Conservation (phyloP, 2,113 vertebrate species). For the Empidonax traillii region DNA sequence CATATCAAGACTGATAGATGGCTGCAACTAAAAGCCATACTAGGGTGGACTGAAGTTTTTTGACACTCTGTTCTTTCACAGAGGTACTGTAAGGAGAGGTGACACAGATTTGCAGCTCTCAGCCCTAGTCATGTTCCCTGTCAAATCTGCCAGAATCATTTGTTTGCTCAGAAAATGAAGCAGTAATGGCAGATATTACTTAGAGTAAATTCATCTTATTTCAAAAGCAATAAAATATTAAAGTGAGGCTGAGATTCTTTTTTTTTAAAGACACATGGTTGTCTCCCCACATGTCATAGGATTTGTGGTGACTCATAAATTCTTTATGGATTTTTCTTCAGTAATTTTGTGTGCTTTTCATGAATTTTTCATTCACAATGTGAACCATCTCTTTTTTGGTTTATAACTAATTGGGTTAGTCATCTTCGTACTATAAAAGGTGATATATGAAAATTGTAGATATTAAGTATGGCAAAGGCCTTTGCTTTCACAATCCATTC, state of each 20-base stretch:
- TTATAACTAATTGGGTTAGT: background rate
- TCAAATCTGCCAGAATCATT: background rate
- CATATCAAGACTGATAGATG: background rate
- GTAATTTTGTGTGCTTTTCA: background rate
- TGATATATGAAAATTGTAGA: background rate
- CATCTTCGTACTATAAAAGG: background rate
- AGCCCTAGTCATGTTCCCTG: background rate
- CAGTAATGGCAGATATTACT: background rate
- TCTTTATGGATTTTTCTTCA: background rate
- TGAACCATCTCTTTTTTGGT: background rate
- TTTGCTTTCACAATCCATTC: background rate
- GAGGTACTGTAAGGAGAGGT: background rate
- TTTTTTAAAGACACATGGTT: background rate
- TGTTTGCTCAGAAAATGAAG: conserved; percentile 10
- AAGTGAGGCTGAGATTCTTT: background rate
- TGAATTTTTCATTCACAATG: background rate
- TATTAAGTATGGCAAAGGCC: background rate
- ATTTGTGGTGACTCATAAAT: background rate
- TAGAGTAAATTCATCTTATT: background rate
- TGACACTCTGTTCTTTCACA: background rate
- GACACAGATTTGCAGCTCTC: background rate
- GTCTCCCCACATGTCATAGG: background rate
- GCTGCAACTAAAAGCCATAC: background rate
- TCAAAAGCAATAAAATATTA: background rate
- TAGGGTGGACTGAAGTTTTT: background rate